Base-by-base conservation (phyloP, 2,797 vertebrate genomes). In the Avahi laniger region DNA sequence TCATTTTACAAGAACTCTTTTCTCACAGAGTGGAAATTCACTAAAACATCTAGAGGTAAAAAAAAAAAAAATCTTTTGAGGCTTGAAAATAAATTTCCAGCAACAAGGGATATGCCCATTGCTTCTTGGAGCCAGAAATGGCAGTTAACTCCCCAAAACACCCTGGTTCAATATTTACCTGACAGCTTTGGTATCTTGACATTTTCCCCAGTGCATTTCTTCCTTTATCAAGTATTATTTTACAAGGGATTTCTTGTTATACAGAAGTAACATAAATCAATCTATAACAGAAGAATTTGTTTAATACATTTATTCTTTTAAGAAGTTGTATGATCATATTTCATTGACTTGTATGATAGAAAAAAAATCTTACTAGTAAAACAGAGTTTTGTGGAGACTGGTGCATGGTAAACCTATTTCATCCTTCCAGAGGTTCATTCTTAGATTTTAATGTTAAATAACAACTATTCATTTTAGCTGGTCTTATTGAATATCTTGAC, bases 261-360 rank as follows among this genome's bases (percentile, higher is more conserved):
- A 24, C 48, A 97, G 24, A 70, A 94, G 73, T 97, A 92, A 82
- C 97, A 98, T 98, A 98, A 98, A 98, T 83, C 97, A 98, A 97
- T 93, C 94, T 97, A 92, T 94, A 98, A 69, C 97, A 98, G 93
- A 97, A 92, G 72, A 84, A 97, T 98, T 98, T 97, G 89, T 96
- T 98, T 97, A 98, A 98, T 97, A 97, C 96, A 97, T 99, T 99
- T 99, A 98, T 99, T 98, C 96, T 98, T 98, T 97, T 98, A 98
- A 78, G 84, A 98, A 59, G 43, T 98, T 98, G 97, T 97, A 98
- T 97, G 98, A 97, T 98, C 97, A 93, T 98, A 98, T 98, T 98
- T 98, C 97, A 98, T 97, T 50, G 96, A 97, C 50, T 81, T 52
- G 86, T 98, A 99, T 97, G 98, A 98, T 94, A 98, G 98, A 98